These are phyloP conservation scores for Suillia variegata DNA, from an alignment of 2,888 invertebrate genomes.

Conservation along the genomic window DNA sequence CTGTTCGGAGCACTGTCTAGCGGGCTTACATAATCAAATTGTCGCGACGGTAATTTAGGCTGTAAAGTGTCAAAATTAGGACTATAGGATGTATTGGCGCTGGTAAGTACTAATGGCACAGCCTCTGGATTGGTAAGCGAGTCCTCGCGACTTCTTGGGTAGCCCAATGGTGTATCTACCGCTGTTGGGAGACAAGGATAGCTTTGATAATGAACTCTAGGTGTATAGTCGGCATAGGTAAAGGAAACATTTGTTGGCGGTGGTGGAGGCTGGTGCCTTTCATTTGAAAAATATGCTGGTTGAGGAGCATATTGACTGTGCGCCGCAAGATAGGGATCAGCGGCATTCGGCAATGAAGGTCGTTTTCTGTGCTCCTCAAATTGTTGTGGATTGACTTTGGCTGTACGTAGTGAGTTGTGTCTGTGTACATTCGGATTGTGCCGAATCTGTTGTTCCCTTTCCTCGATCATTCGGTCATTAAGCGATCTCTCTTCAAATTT, in stretches of 20 bases:
- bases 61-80: slow-evolving; percentile 16
- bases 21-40: slow-evolving; percentile 44
- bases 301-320: slow-evolving; percentile 23
- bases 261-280: slow-evolving; percentile 33
- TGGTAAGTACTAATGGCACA: slow-evolving; percentile 56
- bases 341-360: slow-evolving; percentile 57
- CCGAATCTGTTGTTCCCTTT: slow-evolving; percentile 5
- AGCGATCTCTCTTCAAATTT: slow-evolving; percentile 64
- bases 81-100: slow-evolving; percentile 48
- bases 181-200: slow-evolving; percentile 64
- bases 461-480: slow-evolving; percentile 47
- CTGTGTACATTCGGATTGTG: slow-evolving; percentile 40
- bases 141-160: slow-evolving; percentile 37
- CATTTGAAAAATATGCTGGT: not conserved
- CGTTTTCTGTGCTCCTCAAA: slow-evolving; percentile 50
- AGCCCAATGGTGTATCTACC: slow-evolving; percentile 63
- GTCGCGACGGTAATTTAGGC: slow-evolving; percentile 19
- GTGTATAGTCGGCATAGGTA: slow-evolving; percentile 44
- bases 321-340: slow-evolving; percentile 41
- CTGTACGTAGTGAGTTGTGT: slow-evolving; percentile 51
- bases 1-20: slow-evolving; percentile 40
- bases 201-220: slow-evolving; percentile 41
- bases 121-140: slow-evolving; percentile 57
- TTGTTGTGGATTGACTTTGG: slow-evolving; percentile 27
- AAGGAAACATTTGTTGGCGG: slow-evolving; percentile 52